phyloP scores from a whole-genome alignment of 2,797 vertebrate genomes.

The Poeciliopsis paucimaculata region DNA sequence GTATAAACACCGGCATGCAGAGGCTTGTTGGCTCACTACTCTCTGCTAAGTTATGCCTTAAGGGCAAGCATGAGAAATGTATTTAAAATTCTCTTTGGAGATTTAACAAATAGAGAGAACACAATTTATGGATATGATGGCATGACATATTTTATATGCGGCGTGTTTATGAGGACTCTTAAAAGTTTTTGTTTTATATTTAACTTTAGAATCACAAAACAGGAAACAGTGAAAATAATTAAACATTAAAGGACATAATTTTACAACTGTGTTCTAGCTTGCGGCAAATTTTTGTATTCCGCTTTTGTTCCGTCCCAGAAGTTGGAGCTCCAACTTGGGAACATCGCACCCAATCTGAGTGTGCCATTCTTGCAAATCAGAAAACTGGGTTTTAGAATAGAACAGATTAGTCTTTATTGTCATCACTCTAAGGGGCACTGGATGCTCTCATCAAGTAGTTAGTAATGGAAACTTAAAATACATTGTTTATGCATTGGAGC shows the following conservation, averaged over 20 bases:
- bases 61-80: slow-evolving; percentile 15
- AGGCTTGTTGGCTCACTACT: slow-evolving; percentile 19
- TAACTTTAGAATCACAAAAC: not conserved
- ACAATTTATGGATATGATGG: not conserved
- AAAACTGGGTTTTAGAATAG: not conserved
- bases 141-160: not conserved
- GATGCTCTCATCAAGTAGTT: not conserved
- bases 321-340: not conserved
- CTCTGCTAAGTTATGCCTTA: slow-evolving; percentile 16
- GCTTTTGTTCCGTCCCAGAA: not conserved
- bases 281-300: not conserved
- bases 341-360: not conserved
- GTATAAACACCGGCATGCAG: slow-evolving; percentile 30
- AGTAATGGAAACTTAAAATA: not conserved
- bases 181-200: not conserved
- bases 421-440: not conserved
- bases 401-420: not conserved
- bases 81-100: slow-evolving; percentile 14
- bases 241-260: not conserved
- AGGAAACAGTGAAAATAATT: not conserved
- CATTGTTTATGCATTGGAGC: not conserved
- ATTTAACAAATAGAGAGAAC: not conserved
- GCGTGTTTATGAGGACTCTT: not conserved
- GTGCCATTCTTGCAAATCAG: not conserved
- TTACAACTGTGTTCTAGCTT: not conserved